phyloP scores from a whole-genome alignment of 2,113 vertebrate species.

The Hippotragus niger region DNA sequence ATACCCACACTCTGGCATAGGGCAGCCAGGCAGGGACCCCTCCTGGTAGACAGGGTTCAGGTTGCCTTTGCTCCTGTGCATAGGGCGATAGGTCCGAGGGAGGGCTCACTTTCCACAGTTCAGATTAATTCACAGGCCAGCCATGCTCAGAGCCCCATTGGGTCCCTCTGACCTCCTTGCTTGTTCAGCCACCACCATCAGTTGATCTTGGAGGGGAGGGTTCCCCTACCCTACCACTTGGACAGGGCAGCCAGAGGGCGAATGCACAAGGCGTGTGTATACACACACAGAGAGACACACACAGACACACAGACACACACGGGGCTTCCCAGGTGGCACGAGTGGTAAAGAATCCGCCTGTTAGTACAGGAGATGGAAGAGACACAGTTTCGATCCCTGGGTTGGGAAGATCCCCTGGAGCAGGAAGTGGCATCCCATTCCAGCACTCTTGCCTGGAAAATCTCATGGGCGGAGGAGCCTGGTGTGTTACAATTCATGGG shows the following conservation, averaged over 20 bases:
- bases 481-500: neutral
- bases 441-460: neutral
- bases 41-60: neutral
- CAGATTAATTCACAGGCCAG: neutral
- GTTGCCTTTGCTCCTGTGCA: neutral
- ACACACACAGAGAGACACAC: neutral
- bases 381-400: neutral
- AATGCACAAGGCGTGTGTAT: accelerated
- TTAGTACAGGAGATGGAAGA: neutral
- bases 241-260: too few relatives aligned
- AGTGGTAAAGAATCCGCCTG: neutral
- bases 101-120: neutral
- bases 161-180: neutral
- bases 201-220: neutral
- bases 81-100: neutral
- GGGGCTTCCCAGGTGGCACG: accelerated
- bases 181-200: neutral
- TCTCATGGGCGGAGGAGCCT: neutral
- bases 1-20: accelerated
- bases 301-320: neutral
- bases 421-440: neutral
- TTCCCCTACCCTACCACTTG: neutral
- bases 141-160: neutral
- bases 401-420: neutral
- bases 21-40: neutral